Percentiles rank a stretch among this genome's conserved stretches.
Conservation (phyloP, 2,113 vertebrate genomes). For the Chlorocebus sabaeus region DNA sequence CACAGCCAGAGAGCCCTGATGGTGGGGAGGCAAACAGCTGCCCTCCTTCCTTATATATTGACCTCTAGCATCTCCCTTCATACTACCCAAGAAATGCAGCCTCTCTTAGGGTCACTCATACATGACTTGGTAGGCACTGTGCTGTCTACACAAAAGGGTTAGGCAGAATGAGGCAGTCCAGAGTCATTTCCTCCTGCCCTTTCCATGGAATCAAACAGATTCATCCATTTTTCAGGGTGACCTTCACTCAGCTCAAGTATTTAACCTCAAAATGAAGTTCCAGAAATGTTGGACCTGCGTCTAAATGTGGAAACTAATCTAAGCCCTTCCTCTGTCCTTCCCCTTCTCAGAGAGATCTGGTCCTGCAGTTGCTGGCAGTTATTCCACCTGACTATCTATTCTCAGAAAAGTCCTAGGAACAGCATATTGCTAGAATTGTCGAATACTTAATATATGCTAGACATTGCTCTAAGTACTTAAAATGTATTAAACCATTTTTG, state of each 20-base stretch:
- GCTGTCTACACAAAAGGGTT: neutral
- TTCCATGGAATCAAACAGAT: neutral
- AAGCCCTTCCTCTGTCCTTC: neutral
- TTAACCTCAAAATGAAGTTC: conserved; percentile 76
- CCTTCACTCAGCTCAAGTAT: conserved; percentile 56
- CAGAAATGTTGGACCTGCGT: conserved; percentile 78
- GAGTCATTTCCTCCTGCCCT: neutral
- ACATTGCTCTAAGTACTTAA: conserved; percentile 1
- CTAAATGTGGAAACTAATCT: conserved; percentile 54
- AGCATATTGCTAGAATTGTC: neutral
- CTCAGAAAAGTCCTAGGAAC: neutral
- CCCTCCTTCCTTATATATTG: neutral
- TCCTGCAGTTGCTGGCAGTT: neutral
- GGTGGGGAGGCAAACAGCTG: neutral
- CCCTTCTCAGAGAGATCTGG: neutral
- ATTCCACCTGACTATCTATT: neutral
- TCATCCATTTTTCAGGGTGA: conserved; percentile 57
- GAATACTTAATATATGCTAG: neutral
- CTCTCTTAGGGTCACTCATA: neutral
- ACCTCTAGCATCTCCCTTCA: neutral
- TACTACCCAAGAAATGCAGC: neutral
- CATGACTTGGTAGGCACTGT: neutral
- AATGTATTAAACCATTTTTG: neutral
- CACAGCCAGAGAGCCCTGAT: neutral
- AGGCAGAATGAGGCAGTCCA: neutral